A percentile compares a stretch with the other conserved stretches of the same genome.
These are phyloP conservation scores for Myocastor coypus DNA, from an alignment of 2,113 vertebrate species.

Conservation along the genomic window DNA sequence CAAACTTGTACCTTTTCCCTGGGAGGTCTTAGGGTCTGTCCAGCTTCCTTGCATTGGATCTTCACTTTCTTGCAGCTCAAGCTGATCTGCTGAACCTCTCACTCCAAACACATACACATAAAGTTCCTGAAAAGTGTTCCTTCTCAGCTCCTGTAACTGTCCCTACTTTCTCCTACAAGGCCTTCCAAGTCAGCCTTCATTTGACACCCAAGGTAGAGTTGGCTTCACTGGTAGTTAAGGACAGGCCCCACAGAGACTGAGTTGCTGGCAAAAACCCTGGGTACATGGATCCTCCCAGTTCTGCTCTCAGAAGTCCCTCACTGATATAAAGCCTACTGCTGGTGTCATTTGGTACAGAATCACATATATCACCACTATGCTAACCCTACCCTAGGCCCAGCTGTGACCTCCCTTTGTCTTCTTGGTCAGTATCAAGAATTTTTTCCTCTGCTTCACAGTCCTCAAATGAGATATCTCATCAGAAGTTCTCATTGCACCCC, in stretches of 20 bases:
- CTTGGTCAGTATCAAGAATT: slow-evolving; percentile 32
- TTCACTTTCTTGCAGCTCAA: slow-evolving; percentile 16
- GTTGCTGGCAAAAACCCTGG: not conserved
- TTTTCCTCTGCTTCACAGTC: slow-evolving; percentile 15
- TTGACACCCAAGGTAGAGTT: slow-evolving; percentile 49
- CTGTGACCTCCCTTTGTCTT: not conserved
- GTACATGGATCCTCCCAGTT: slow-evolving; percentile 19
- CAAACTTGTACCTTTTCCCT: not conserved
- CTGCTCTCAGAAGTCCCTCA: slow-evolving; percentile 51
- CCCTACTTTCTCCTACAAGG: slow-evolving; percentile 61
- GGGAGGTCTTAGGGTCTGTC: slow-evolving; percentile 37
- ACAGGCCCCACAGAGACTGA: slow-evolving; percentile 34
- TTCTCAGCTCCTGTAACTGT: slow-evolving; percentile 59
- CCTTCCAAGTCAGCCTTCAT: slow-evolving; percentile 69
- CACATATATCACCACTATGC: not conserved
- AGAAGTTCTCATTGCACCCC: not conserved
- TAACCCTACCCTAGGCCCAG: not conserved
- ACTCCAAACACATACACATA: not conserved
- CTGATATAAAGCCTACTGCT: not conserved
- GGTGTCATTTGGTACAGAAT: slow-evolving; percentile 31
- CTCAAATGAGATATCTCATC: not conserved
- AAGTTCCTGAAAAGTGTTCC: slow-evolving; percentile 2
- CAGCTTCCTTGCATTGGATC: not conserved
- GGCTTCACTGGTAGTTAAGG: slow-evolving; percentile 62
- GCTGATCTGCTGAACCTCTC: slow-evolving; percentile 37